phyloP scores from a whole-genome alignment of 2,888 invertebrate species.

The Sesia apiformis region DNA sequence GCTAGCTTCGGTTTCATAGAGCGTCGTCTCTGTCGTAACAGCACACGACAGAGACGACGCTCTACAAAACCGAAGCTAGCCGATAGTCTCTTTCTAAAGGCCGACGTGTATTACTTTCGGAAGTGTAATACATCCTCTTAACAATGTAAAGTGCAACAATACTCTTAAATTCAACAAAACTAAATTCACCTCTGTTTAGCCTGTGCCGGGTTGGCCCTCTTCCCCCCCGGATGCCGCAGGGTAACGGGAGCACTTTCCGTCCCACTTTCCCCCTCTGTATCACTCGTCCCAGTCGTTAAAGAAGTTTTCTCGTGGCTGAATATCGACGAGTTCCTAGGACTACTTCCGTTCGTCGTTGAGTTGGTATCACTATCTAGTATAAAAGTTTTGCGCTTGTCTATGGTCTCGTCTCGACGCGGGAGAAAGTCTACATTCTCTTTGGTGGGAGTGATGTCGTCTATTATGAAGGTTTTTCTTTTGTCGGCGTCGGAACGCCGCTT shows the following conservation, averaged over 20 bases:
- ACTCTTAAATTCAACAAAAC: too few relatives aligned
- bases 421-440: conserved; percentile 55
- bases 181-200: conserved; percentile 43
- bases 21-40: too few relatives aligned
- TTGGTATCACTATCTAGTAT: conserved; percentile 65
- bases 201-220: conserved; percentile 31
- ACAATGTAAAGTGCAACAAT: too few relatives aligned
- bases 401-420: conserved; percentile 29
- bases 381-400: conserved; percentile 60
- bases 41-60: too few relatives aligned
- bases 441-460: conserved; percentile 55
- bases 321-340: conserved; percentile 61
- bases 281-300: conserved; percentile 48
- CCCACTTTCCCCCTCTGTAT: conserved; percentile 61
- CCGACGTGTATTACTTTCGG: too few relatives aligned
- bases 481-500: conserved; percentile 39
- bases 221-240: conserved; percentile 36
- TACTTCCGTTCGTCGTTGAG: conserved; percentile 65
- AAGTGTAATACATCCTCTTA: too few relatives aligned
- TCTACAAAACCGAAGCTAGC: too few relatives aligned
- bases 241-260: conserved; percentile 55
- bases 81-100: too few relatives aligned
- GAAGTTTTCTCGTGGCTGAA: conserved; percentile 57
- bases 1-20: too few relatives aligned
- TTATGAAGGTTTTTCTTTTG: conserved; percentile 54